Percentiles rank a stretch among this genome's conserved stretches.
These are phyloP conservation scores for Callyntrura sp. DNA, from an alignment of 2,888 invertebrate genomes.

Conservation along the genomic window DNA sequence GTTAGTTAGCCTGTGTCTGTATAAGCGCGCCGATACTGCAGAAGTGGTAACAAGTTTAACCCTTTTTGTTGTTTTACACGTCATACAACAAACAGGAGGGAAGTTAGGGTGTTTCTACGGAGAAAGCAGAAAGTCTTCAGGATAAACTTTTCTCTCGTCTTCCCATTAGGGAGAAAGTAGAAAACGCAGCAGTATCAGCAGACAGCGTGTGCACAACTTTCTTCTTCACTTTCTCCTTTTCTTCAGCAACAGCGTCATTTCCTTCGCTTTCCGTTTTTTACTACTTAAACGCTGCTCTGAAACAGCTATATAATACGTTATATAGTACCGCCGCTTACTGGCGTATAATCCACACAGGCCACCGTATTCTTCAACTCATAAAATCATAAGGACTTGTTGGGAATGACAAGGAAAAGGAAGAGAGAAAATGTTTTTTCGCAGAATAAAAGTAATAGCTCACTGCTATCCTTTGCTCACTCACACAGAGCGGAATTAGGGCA, in stretches of 20 bases:
- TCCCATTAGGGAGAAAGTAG: constrained; percentile 37
- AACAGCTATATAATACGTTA: background rate
- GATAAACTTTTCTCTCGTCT: constrained; percentile 55
- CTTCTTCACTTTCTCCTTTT: background rate
- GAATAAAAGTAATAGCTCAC: background rate
- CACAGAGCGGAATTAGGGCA: constrained; percentile 27
- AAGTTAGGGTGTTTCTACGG: constrained; percentile 11
- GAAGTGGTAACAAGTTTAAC: constrained; percentile 42
- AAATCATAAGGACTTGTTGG: constrained; percentile 30
- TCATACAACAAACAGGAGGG: constrained; percentile 41
- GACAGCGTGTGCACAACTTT: background rate
- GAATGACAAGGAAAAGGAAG: constrained; percentile 22
- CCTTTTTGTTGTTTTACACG: constrained; percentile 30
- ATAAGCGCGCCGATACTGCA: background rate
- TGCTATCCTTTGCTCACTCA: background rate
- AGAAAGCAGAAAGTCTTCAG: constrained; percentile 31
- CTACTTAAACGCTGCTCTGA: constrained; percentile 17
- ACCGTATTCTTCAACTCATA: constrained; percentile 32
- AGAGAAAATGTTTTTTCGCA: background rate
- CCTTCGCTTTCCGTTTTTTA: constrained; percentile 7
- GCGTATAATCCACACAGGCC: background rate
- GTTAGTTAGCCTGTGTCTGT: background rate
- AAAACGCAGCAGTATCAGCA: background rate
- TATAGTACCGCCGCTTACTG: too few relatives aligned
- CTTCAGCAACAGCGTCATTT: background rate